A percentile compares a stretch with the other conserved stretches of the same genome.
Conservation (phyloP, 2,797 vertebrate species). For the Knipowitschia caucasica region DNA sequence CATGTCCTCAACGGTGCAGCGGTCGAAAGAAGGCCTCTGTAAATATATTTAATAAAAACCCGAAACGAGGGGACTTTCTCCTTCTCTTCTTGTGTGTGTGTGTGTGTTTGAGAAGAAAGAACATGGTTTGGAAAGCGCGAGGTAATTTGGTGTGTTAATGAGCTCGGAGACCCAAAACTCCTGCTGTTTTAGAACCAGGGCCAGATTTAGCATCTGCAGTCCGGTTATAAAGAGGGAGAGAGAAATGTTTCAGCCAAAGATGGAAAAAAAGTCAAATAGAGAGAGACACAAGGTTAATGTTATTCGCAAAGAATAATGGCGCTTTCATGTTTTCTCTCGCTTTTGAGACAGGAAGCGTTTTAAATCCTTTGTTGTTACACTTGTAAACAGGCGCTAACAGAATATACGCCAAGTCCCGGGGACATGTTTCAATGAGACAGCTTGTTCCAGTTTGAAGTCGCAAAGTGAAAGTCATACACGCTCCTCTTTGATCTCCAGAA, state of each 20-base stretch:
- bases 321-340: background rate
- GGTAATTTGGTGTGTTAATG: slow-evolving; percentile 73
- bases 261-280: slow-evolving; percentile 47
- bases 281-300: slow-evolving; percentile 9
- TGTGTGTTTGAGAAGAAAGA: slow-evolving; percentile 49
- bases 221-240: slow-evolving; percentile 56
- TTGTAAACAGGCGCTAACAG: slow-evolving; percentile 6
- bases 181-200: slow-evolving; percentile 77
- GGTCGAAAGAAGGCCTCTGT: slow-evolving; percentile 28
- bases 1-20: slow-evolving; percentile 20
- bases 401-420: background rate
- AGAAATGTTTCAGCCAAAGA: slow-evolving; percentile 35
- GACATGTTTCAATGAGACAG: slow-evolving; percentile 5
- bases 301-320: slow-evolving; percentile 2
- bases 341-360: background rate
- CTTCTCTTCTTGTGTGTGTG: slow-evolving; percentile 18
- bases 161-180: slow-evolving; percentile 70
- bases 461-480: slow-evolving; percentile 5
- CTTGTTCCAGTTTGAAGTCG: slow-evolving; percentile 5
- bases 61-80: slow-evolving; percentile 23
- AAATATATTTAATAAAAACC: slow-evolving; percentile 71
- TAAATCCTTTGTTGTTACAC: slow-evolving; percentile 2
- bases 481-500: slow-evolving; percentile 1
- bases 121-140: slow-evolving; percentile 59
- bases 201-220: slow-evolving; percentile 77